Percentiles rank a stretch among this genome's conserved stretches.
phyloP scores from a whole-genome alignment of 2,113 vertebrate species.

The Carassius auratus region DNA sequence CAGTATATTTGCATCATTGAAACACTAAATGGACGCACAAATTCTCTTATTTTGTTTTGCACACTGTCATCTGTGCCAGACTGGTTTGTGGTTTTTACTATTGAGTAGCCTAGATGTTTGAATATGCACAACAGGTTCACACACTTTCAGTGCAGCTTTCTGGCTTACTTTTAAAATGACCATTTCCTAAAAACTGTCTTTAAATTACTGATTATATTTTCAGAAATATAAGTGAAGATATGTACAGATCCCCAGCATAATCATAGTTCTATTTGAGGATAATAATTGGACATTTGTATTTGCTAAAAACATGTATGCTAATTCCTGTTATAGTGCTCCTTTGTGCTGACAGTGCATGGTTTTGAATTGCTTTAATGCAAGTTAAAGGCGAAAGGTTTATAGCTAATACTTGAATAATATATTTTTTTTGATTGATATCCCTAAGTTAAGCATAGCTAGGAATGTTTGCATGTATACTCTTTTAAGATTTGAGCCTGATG shows the following conservation, averaged over 20 bases:
- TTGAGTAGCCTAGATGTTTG: slow-evolving; percentile 38
- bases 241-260: neutral
- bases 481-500: neutral
- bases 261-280: neutral
- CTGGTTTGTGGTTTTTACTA: slow-evolving; percentile 38
- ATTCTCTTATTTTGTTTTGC: slow-evolving; percentile 14
- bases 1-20: neutral
- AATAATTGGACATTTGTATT: neutral
- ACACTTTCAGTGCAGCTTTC: neutral
- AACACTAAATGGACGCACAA: neutral
- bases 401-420: neutral
- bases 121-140: neutral
- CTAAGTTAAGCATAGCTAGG: neutral
- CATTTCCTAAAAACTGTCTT: neutral
- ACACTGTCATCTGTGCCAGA: slow-evolving; percentile 40
- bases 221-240: neutral
- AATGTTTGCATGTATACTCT: neutral
- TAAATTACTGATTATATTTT: neutral
- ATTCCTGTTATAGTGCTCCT: neutral
- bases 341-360: neutral
- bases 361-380: neutral
- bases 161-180: neutral
- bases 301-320: neutral
- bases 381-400: neutral
- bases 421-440: neutral